Evolutionary conservation across 2,797 vertebrate genomes (phyloP).

Genomic region (Sebastes matsubarae): DNA sequence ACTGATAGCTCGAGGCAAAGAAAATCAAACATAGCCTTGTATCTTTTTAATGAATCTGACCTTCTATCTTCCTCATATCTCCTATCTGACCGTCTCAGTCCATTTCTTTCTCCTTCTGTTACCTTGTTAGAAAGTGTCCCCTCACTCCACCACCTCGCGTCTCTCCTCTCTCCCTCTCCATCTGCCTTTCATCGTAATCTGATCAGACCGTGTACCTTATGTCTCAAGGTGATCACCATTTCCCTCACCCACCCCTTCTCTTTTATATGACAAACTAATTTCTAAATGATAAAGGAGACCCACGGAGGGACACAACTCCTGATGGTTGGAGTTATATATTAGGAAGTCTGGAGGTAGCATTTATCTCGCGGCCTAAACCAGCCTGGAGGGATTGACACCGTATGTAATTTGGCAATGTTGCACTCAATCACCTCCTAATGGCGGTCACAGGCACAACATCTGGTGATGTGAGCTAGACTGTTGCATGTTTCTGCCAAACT

Average conservation of each 20-base stretch:
- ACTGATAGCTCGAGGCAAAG: slow-evolving; percentile 54
- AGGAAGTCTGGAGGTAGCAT: slow-evolving; percentile 29
- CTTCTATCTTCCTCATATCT: slow-evolving; percentile 62
- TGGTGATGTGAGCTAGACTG: neutral
- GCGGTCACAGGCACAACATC: neutral
- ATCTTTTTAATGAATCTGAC: slow-evolving; percentile 80
- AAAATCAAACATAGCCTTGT: slow-evolving; percentile 67
- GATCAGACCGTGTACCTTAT: slow-evolving; percentile 40
- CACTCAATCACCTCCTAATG: slow-evolving; percentile 10
- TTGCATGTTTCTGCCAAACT: neutral
- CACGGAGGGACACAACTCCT: slow-evolving; percentile 5
- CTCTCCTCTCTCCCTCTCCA: slow-evolving; percentile 17
- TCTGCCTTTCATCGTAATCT: slow-evolving; percentile 57
- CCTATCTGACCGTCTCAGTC: slow-evolving; percentile 43
- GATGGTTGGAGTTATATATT: slow-evolving; percentile 23
- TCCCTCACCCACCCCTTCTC: slow-evolving; percentile 10
- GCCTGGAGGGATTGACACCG: slow-evolving; percentile 1
- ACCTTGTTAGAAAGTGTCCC: slow-evolving; percentile 66
- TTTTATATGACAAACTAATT: slow-evolving; percentile 55
- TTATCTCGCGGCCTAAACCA: slow-evolving; percentile 23
- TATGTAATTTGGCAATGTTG: slow-evolving; percentile 22
- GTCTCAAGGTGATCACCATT: slow-evolving; percentile 66
- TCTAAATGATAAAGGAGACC: slow-evolving; percentile 45
- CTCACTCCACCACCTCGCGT: slow-evolving; percentile 24
- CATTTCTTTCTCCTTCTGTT: slow-evolving; percentile 52